A percentile compares a stretch with the other conserved stretches of the same genome.
phyloP scores from a whole-genome alignment of 2,888 invertebrate genomes.

The Xestoiulus laeticollis region DNA sequence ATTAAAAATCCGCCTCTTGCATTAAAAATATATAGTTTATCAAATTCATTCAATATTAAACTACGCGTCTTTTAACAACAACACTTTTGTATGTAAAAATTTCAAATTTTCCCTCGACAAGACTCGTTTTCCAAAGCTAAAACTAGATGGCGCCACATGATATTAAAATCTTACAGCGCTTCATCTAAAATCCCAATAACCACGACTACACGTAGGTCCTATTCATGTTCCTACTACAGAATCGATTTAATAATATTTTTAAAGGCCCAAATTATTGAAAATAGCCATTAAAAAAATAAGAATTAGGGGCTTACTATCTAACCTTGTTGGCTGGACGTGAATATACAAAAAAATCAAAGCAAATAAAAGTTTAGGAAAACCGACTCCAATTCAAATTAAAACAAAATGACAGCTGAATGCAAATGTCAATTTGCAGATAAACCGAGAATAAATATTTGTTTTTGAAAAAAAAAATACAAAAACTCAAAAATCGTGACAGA shows the following conservation, averaged over 20 bases:
- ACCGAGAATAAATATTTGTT: slow-evolving; percentile 5
- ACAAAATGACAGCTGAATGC: slow-evolving; percentile 4
- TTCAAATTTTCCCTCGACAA: background rate
- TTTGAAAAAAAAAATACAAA: background rate
- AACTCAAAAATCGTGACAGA: background rate
- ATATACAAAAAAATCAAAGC: background rate
- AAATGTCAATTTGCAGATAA: background rate
- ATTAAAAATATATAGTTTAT: background rate
- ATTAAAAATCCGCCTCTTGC: background rate
- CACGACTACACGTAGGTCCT: background rate
- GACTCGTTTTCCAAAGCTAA: background rate
- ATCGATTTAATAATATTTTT: background rate
- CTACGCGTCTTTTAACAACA: background rate
- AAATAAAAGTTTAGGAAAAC: background rate
- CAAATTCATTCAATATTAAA: background rate
- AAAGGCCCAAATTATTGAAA: background rate
- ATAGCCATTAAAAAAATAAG: background rate
- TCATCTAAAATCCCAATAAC: background rate
- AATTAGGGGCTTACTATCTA: no score
- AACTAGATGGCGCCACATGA: no score
- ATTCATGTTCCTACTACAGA: background rate
- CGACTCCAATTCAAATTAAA: background rate
- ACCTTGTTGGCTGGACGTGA: background rate
- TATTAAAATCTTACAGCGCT: background rate
- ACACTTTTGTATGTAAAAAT: background rate